These are phyloP conservation scores for Dendrocopos noguchii DNA, from an alignment of 2,113 vertebrate species.

Conservation along the genomic window DNA sequence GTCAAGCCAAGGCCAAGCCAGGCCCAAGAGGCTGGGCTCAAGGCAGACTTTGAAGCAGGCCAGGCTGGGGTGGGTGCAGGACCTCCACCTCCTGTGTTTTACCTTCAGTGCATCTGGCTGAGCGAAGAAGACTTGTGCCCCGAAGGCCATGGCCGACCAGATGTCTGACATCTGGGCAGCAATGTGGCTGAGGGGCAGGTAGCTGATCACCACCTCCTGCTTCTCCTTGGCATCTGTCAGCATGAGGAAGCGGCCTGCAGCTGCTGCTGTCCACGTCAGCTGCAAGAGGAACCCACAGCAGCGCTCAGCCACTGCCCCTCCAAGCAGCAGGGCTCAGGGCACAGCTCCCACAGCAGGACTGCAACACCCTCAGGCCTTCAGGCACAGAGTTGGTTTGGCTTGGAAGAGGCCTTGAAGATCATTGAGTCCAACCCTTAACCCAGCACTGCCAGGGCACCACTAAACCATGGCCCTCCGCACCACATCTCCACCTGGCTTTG, in stretches of 20 bases:
- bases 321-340: neutral
- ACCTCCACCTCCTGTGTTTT: neutral
- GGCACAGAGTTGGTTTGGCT: neutral
- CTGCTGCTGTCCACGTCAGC: conserved; percentile 85
- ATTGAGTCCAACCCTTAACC: neutral
- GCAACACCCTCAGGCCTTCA: accelerated
- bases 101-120: conserved; percentile 93
- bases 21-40: no score
- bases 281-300: conserved; percentile 32
- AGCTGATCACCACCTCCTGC: conserved; percentile 90
- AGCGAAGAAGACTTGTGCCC: conserved; percentile 84
- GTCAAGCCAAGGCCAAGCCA: no score
- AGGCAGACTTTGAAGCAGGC: neutral
- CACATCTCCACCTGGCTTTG: neutral
- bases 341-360: neutral
- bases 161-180: conserved; percentile 92
- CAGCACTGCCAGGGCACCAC: neutral
- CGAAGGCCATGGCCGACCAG: conserved; percentile 84
- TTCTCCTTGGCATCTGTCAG: conserved; percentile 16
- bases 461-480: neutral
- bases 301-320: accelerated
- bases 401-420: neutral
- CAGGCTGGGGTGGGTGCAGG: neutral
- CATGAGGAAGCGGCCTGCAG: conserved; percentile 16
- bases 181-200: conserved; percentile 94